Conservation (phyloP, 2,113 vertebrate genomes). For the Muntiacus muntjak region DNA sequence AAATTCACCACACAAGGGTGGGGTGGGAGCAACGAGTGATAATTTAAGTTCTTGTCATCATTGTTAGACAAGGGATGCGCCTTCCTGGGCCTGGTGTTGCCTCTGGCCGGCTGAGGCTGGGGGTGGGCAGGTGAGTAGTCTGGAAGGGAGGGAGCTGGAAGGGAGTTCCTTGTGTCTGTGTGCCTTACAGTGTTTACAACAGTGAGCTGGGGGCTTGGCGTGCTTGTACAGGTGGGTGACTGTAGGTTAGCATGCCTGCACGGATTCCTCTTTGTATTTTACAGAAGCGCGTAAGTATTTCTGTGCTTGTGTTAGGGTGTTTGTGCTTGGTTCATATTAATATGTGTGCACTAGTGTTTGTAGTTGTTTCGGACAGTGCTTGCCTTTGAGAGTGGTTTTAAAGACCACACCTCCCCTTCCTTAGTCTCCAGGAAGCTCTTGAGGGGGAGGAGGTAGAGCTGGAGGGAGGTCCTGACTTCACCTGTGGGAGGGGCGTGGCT, state of each 20-base stretch:
- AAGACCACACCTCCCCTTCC: neutral
- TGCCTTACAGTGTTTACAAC: neutral
- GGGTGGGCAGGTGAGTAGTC: neutral
- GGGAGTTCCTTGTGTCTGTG: neutral
- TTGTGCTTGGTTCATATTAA: neutral
- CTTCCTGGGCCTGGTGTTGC: neutral
- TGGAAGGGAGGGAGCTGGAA: neutral
- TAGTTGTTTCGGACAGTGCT: neutral
- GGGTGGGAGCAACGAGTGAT: neutral
- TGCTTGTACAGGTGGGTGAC: neutral
- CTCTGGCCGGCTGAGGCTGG: neutral
- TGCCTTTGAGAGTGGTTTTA: neutral
- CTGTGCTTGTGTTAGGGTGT: neutral
- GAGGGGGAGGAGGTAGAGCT: neutral
- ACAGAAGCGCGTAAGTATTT: neutral
- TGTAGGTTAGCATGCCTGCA: neutral
- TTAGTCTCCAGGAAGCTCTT: neutral
- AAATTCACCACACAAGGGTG: constrained; percentile 40
- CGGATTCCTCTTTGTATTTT: neutral
- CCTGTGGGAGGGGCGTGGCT: neutral
- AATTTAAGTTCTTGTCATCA: neutral
- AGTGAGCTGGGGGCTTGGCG: neutral
- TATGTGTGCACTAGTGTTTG: neutral
- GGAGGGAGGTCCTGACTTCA: neutral
- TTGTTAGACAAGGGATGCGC: neutral